phyloP scores from a whole-genome alignment of 2,797 vertebrate genomes.

The Craterocephalus amniculus region DNA sequence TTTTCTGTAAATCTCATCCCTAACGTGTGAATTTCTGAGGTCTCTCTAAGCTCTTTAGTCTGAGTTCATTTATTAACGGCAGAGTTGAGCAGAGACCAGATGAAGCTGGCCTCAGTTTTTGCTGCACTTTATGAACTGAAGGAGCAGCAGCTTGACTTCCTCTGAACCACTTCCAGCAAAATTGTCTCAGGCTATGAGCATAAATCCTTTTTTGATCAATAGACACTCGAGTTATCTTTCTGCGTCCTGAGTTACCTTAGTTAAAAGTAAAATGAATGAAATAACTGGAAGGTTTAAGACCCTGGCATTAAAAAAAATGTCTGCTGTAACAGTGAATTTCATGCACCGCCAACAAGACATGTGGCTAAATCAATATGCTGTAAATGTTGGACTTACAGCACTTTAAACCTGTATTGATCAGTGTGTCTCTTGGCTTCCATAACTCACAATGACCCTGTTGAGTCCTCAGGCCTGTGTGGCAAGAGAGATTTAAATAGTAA shows the following conservation, averaged over 20 bases:
- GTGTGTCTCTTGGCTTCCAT: slow-evolving; percentile 50
- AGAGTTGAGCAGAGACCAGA: background rate
- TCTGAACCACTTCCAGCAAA: background rate
- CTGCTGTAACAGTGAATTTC: slow-evolving; percentile 61
- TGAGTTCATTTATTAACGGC: slow-evolving; percentile 12
- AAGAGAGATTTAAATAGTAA: slow-evolving; percentile 29
- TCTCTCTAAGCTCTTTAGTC: slow-evolving; percentile 9
- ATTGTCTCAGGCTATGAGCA: slow-evolving; percentile 1
- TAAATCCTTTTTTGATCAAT: slow-evolving; percentile 24
- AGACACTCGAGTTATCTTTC: slow-evolving; percentile 24
- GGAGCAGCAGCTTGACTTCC: slow-evolving; percentile 3
- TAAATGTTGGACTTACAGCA: slow-evolving; percentile 53
- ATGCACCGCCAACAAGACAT: slow-evolving; percentile 55
- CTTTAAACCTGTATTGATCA: slow-evolving; percentile 69
- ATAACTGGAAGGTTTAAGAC: slow-evolving; percentile 27
- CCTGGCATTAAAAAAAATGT: slow-evolving; percentile 19
- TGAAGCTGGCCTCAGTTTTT: background rate
- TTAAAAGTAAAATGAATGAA: slow-evolving; percentile 39
- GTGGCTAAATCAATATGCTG: slow-evolving; percentile 53
- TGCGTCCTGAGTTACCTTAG: slow-evolving; percentile 17
- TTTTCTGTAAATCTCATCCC: no score
- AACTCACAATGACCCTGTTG: slow-evolving; percentile 45
- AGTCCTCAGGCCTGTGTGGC: slow-evolving; percentile 25
- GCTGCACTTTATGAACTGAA: background rate
- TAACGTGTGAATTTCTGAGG: background rate